Evolutionary conservation across 1,140 invertebrate species (phyloP), one percentile per base, ranked within the genome.

Genomic region (Nasonia longicornis): DNA sequence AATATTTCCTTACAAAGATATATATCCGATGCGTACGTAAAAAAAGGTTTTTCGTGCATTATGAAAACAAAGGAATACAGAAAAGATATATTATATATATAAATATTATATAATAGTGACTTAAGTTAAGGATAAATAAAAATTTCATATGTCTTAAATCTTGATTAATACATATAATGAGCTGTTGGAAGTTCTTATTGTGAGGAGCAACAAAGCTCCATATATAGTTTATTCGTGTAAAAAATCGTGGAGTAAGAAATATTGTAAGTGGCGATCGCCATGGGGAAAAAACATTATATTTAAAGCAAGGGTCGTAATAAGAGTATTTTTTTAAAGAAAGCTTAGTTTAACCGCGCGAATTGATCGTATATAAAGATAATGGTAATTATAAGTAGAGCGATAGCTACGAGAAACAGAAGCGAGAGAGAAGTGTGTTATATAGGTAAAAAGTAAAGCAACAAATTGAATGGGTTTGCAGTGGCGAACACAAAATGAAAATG

Each of bases 401-500:
- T 77, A 67, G 38, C 29, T 80, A 71, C 58, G 67, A 81, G 64
- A 29, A 67, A 6, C 20, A n/a, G 38, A 76, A 58, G 66, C 42
- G 63, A 66, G 22, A 81, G 3, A 81, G 31, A 71, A 71, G 35
- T 75, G 64, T 52, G 72, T 73, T 73, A 70, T 80, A 75, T 63
- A 63, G 29, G 12, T 69, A 70, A 29, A 76, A 42, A 45, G 0
- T 48, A 52, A 75, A 31, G 66, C 71, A 66, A 73, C 42, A 20
- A 42, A 73, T 31, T 80, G 22, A 75, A 58, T 81, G 20, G 73
- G 64, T 81, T 81, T 76, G 63, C 31, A 16, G 31, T 70, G 58
- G 66, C 79, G 66, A 42, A 52, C 31, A 76, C 71, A 69, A 66
- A 80, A 63, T 66, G 26, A 66, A 86, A 87, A 87, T 87, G 87